Base-by-base conservation (phyloP, 1,140 invertebrate genomes). In the Leucophenga varia region DNA sequence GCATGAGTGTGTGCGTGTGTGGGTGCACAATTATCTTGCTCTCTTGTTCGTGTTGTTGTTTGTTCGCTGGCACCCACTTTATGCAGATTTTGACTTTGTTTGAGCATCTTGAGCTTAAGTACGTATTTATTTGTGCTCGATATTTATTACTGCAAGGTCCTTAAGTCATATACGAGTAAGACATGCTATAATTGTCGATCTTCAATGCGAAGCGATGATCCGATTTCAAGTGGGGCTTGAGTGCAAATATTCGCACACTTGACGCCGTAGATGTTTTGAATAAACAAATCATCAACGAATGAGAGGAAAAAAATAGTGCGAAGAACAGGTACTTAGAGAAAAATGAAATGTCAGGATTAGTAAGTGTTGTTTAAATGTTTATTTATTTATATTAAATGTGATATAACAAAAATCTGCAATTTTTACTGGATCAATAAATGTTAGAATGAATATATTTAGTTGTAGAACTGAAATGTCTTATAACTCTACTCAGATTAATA, bases 191-290 rank as follows among this genome's bases (percentile, higher is more conserved):
- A 25, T 38, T 49, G 38, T 31, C 10, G 38, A 37, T 51, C 41
- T 45, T 44, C 43, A 54, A 38, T 55, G 49, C 21, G 28, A 42
- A 47, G n/a, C n/a, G n/a, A n/a, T n/a, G n/a, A 45, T 49, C 36
- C 22, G 20, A 25, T 50, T 55, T 65, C 61, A 67, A 65, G 61
- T 65, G 63, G 58, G 45, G 43, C 45, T 67, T 59, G 54, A 65
- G 61, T 61, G 61, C 55, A 58, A 55, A 67, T 61, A 56, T 65
- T 67, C 55, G 61, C 61, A 67, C 63, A 67, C 44, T 57, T 65
- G 45, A 50, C 39, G 30, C 49, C 20, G 47, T 48, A 34, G 35
- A 30, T 54, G 30, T 38, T 28, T 38, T 45, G 30, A n/a, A 44
- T 49, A 47, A 52, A 47, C 46, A 58, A 52, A 55, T 52, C 34